Evolutionary conservation across 2,797 vertebrate genomes (phyloP).

Genomic region (Lepidocolaptes lacrymiger): DNA sequence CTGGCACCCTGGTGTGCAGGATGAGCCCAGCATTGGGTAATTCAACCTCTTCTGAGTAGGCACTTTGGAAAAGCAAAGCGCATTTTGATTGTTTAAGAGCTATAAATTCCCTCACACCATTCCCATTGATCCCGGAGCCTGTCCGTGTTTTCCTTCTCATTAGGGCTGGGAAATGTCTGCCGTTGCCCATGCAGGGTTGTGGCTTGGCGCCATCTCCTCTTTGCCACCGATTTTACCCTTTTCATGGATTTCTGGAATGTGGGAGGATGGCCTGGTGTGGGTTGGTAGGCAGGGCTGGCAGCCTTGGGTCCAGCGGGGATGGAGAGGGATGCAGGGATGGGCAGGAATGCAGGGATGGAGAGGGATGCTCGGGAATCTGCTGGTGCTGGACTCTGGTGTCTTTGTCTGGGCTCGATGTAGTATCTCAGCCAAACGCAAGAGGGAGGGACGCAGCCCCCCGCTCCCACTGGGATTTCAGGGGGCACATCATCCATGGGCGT

Average conservation of each 20-base stretch:
- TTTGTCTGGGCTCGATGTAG: conserved; percentile 39
- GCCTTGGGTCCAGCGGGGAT: not conserved
- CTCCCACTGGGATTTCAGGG: not conserved
- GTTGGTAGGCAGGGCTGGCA: not conserved
- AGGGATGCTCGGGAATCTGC: not conserved
- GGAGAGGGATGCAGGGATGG: not conserved
- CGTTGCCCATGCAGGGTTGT: accelerated
- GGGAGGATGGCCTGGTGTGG: accelerated
- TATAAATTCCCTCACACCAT: not conserved
- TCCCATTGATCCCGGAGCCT: not conserved
- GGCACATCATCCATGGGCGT: accelerated
- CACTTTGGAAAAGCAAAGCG: not conserved
- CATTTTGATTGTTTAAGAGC: not conserved
- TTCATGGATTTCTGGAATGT: not conserved
- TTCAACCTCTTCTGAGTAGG: accelerated
- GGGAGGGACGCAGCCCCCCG: not conserved
- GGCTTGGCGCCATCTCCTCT: not conserved
- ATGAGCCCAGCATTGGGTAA: not conserved
- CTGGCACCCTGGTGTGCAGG: not conserved
- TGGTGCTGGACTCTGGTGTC: not conserved
- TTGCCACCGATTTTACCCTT: accelerated
- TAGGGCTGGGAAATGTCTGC: not conserved
- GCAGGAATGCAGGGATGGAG: not conserved
- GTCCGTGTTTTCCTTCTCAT: not conserved
- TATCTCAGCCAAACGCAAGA: not conserved